Evolutionary conservation across 1,140 invertebrate species (phyloP), one percentile per base, ranked within the genome.

Genomic region (Aphis craccivora): DNA sequence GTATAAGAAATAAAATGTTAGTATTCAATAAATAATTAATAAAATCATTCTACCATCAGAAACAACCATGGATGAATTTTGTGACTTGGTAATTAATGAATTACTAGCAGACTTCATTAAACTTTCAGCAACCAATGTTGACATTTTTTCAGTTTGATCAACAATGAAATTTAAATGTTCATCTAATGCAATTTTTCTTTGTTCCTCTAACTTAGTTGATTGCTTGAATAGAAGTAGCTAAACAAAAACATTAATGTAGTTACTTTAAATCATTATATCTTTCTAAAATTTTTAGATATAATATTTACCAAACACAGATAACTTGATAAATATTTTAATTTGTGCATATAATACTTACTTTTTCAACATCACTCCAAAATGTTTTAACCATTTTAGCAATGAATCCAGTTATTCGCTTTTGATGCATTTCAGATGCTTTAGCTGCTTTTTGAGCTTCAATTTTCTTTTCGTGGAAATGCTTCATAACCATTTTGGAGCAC

Each of bases 141-240:
- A 99, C 96, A 99, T 99, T 95, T 99, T 99, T 95, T 99, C 99
- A 0, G 99, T 99, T 95, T 99, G 98, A 96, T 99, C 99, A 86
- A 99, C 99, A 95, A 99, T 99, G 95, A 99, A 99, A 95, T 98
- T 99, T 40, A 99, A 96, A 95, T 99, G 99, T 94, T 99, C 97
- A 96, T 99, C 99, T 83, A 99, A 96, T 0, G 98, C 98, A 94
- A 99, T 98, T 95, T 99, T 99, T 92, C 98, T 96, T 95, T 99
- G 99, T 94, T 99, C 98, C 95, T 99, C 99, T 43, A 99, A 96
- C 94, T 98, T 97, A 43, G 97, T 98, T 95, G 98, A 97, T 94
- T 99, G 98, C 95, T 99, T 99, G 95, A 97, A 99, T 95, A 99
- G 98, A 60, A 99, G 98, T 94, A 99, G 95, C 97, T 98, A 94